Percentiles rank a stretch among this genome's conserved stretches.
phyloP scores from a whole-genome alignment of 2,113 vertebrate genomes.

The Urocitellus parryii region DNA sequence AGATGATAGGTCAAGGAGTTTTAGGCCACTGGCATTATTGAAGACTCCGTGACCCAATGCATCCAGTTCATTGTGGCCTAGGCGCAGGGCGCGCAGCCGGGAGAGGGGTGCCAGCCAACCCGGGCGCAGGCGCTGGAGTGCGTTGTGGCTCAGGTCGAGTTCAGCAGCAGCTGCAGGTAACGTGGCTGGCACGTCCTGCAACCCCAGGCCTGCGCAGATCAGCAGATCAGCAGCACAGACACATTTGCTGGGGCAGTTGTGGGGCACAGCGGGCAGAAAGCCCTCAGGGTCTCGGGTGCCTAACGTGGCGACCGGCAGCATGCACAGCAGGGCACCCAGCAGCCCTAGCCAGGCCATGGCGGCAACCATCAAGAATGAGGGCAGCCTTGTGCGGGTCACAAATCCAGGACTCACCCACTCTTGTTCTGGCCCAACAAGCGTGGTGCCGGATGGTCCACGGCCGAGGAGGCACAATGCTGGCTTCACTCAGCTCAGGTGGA shows the following conservation, averaged over 20 bases:
- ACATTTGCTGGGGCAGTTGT: slow-evolving; percentile 86
- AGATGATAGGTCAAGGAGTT: slow-evolving; percentile 95
- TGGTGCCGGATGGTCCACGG: not conserved
- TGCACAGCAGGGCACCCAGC: not conserved
- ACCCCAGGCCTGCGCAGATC: slow-evolving; percentile 90
- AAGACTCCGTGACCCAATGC: slow-evolving; percentile 87
- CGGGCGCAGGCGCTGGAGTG: slow-evolving; percentile 86
- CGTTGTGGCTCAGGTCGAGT: slow-evolving; percentile 96
- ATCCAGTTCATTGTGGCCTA: slow-evolving; percentile 91
- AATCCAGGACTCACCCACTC: slow-evolving; percentile 56
- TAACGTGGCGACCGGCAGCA: slow-evolving; percentile 61
- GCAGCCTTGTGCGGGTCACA: not conserved
- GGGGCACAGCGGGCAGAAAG: not conserved
- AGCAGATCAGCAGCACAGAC: slow-evolving; percentile 94
- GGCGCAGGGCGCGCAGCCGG: slow-evolving; percentile 88
- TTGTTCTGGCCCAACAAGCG: not conserved
- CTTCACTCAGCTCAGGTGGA: not conserved
- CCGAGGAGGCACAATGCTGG: not conserved
- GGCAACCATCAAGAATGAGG: not conserved
- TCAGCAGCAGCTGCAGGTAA: slow-evolving; percentile 87
- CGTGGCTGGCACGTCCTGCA: slow-evolving; percentile 85
- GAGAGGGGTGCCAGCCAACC: slow-evolving; percentile 88
- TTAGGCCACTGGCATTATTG: slow-evolving; percentile 90
- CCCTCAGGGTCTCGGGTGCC: not conserved
- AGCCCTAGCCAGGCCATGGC: slow-evolving; percentile 74